Conservation (phyloP, 2,113 vertebrate genomes). For the Trichomycterus rosablanca region DNA sequence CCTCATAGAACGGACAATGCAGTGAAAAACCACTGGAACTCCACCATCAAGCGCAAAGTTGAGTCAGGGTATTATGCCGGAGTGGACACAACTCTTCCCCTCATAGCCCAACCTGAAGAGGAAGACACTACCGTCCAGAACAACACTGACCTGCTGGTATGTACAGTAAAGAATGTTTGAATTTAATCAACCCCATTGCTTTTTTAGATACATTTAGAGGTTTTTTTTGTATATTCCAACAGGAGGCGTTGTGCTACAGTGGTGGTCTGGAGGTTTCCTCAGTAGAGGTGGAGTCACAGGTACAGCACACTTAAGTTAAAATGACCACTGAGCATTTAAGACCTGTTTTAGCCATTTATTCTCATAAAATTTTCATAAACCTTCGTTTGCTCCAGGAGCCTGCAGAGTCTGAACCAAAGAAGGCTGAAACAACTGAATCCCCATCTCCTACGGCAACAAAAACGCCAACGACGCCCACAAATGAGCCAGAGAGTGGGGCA, state of each 20-base stretch:
- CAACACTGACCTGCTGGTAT: conserved; percentile 56
- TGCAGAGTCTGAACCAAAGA: not conserved
- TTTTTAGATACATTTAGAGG: not conserved
- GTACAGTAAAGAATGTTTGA: not conserved
- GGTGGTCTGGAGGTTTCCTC: conserved; percentile 42
- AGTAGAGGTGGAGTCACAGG: conserved; percentile 39
- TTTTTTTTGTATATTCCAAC: not conserved
- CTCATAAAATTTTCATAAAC: too few relatives aligned
- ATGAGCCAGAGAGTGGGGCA: conserved; percentile 47
- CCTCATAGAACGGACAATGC: conserved; percentile 87
- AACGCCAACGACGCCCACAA: conserved; percentile 46
- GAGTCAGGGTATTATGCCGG: conserved; percentile 82
- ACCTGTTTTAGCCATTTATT: too few relatives aligned
- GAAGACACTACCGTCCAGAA: conserved; percentile 63
- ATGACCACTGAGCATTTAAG: too few relatives aligned
- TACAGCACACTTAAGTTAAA: conserved; percentile 24
- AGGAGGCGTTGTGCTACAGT: conserved; percentile 51
- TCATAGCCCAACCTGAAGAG: conserved; percentile 71
- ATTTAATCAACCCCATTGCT: too few relatives aligned
- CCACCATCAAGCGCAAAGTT: conserved; percentile 93
- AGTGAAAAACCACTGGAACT: conserved; percentile 99
- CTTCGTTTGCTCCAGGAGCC: conserved; percentile 42
- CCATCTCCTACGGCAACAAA: conserved; percentile 36
- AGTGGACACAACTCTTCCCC: conserved; percentile 64
- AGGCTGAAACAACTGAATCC: conserved; percentile 28